Evolutionary conservation across 2,797 vertebrate species (phyloP).

Genomic region (Lutjanus campechanus): DNA sequence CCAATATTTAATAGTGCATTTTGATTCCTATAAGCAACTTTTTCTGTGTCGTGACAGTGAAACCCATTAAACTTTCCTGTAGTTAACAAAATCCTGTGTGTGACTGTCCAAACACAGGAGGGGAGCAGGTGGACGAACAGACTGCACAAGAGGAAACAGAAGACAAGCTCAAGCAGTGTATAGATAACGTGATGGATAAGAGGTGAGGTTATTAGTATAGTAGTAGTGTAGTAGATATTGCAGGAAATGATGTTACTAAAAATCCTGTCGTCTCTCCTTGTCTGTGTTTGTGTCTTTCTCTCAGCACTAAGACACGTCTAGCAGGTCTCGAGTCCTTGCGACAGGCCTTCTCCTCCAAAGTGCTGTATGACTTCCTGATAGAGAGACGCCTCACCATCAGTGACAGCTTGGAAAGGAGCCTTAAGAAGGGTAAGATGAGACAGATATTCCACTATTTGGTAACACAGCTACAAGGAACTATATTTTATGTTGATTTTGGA

Average conservation of each 20-base stretch:
- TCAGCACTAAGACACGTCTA: conserved; percentile 87
- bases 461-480: no score
- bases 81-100: background rate
- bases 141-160: conserved; percentile 92
- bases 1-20: background rate
- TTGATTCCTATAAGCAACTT: no score
- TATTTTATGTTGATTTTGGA: no score
- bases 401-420: conserved; percentile 92
- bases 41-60: background rate
- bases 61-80: background rate
- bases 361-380: conserved; percentile 89
- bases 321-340: conserved; percentile 90
- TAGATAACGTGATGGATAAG: conserved; percentile 93
- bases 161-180: conserved; percentile 93
- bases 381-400: conserved; percentile 90
- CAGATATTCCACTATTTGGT: background rate
- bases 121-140: conserved; percentile 88
- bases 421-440: conserved; percentile 81
- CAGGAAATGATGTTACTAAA: background rate
- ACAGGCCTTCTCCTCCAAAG: conserved; percentile 88
- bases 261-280: background rate
- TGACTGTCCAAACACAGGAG: conserved; percentile 76
- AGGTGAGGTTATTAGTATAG: conserved; percentile 72
- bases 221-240: background rate
- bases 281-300: background rate